Evolutionary conservation across 2,888 invertebrate genomes (phyloP).

Genomic region (Elmis aenea): DNA sequence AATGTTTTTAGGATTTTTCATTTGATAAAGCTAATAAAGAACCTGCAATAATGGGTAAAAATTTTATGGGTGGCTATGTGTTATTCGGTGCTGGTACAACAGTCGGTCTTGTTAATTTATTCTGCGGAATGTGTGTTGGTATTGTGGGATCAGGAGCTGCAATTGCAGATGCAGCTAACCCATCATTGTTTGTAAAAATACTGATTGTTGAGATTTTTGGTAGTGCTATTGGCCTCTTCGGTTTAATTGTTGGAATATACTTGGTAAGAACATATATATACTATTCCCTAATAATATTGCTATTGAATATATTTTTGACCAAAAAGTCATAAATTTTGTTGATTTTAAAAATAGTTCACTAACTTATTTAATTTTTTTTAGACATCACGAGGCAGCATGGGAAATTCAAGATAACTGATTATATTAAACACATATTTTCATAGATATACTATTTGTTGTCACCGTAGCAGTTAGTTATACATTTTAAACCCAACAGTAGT

Average conservation of each 20-base stretch:
- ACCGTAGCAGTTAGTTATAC: too few relatives aligned
- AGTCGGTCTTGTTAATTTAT: conserved; percentile 92
- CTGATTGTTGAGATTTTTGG: conserved; percentile 99
- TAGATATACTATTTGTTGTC: too few relatives aligned
- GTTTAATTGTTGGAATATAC: conserved; percentile 95
- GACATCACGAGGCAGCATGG: conserved; percentile 32
- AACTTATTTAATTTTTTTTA: conserved; percentile 15
- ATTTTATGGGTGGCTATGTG: conserved; percentile 80
- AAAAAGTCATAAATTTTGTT: too few relatives aligned
- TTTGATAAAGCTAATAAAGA: conserved; percentile 38
- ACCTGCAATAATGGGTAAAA: conserved; percentile 50
- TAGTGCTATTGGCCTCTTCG: conserved; percentile 97
- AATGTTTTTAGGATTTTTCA: conserved; percentile 42
- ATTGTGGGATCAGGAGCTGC: conserved; percentile 98
- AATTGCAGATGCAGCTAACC: conserved; percentile 96
- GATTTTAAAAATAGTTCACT: conserved; percentile 2
- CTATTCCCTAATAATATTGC: too few relatives aligned
- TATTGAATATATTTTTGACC: too few relatives aligned
- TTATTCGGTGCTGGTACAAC: conserved; percentile 94
- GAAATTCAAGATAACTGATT: too few relatives aligned
- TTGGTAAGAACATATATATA: conserved; percentile 53
- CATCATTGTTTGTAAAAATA: conserved; percentile 96
- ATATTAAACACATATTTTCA: too few relatives aligned
- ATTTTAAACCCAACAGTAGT: too few relatives aligned
- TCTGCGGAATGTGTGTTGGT: conserved; percentile 93